A percentile compares a stretch with the other conserved stretches of the same genome.
phyloP scores from a whole-genome alignment of 2,888 invertebrate species.

The Euplexia lucipara region DNA sequence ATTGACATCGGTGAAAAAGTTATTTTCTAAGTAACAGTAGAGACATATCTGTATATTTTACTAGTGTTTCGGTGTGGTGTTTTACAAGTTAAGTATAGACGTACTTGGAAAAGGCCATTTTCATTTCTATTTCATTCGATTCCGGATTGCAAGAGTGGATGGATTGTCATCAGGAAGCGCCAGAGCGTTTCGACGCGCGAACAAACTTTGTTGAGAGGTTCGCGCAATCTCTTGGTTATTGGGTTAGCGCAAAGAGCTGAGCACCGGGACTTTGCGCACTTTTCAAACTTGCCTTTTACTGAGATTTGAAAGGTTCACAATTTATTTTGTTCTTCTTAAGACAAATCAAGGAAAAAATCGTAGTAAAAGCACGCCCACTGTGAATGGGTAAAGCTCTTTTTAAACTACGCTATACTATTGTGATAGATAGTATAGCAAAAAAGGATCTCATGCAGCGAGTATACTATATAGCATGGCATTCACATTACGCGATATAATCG shows the following conservation, averaged over 20 bases:
- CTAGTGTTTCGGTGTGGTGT: not conserved
- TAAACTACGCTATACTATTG: too few relatives aligned
- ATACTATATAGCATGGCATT: too few relatives aligned
- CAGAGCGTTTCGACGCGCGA: slow-evolving; percentile 3
- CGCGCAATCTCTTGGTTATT: slow-evolving; percentile 12
- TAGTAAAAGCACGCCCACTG: not conserved
- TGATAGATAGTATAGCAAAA: too few relatives aligned
- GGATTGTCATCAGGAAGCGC: slow-evolving; percentile 4
- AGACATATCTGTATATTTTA: too few relatives aligned
- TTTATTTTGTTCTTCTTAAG: not conserved
- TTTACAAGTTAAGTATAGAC: not conserved
- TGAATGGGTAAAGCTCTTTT: too few relatives aligned
- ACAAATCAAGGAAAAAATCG: not conserved
- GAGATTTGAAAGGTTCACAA: not conserved
- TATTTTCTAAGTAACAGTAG: too few relatives aligned
- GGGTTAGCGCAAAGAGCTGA: slow-evolving; percentile 11
- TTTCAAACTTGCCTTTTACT: slow-evolving; percentile 3
- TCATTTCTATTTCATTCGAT: slow-evolving; percentile 1
- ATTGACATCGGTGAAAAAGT: too few relatives aligned
- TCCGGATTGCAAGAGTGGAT: not conserved
- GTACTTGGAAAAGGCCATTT: not conserved
- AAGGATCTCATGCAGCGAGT: too few relatives aligned
- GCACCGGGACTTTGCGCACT: not conserved
- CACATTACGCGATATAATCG: too few relatives aligned
- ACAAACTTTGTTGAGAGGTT: slow-evolving; percentile 28